Percentiles rank a stretch among this genome's conserved stretches.
phyloP scores from a whole-genome alignment of 2,113 vertebrate species.

The Phoxinus phoxinus region DNA sequence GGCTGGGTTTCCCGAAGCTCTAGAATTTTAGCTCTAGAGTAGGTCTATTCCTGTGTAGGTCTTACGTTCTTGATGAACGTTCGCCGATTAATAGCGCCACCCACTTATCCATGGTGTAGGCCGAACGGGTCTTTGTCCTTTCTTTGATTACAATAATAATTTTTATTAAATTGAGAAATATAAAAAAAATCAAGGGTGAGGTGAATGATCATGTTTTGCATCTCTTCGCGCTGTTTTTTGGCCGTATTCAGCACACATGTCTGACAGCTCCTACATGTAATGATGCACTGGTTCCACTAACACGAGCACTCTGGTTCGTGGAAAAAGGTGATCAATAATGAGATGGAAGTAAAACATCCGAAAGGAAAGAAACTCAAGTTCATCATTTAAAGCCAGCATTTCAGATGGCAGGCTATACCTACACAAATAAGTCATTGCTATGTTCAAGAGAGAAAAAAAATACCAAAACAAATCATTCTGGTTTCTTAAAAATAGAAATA shows the following conservation, averaged over 20 bases:
- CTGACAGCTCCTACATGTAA: not conserved
- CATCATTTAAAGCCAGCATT: not conserved
- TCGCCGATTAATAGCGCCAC: too few relatives aligned
- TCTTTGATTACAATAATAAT: not conserved
- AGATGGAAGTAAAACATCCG: not conserved
- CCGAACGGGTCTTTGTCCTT: too few relatives aligned
- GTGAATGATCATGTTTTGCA: not conserved
- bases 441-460: not conserved
- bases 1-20: too few relatives aligned
- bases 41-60: too few relatives aligned
- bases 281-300: not conserved
- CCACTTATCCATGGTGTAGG: too few relatives aligned
- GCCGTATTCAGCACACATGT: not conserved
- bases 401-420: not conserved
- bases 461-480: not conserved
- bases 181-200: not conserved
- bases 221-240: not conserved
- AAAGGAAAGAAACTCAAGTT: not conserved
- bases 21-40: too few relatives aligned
- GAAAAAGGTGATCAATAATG: not conserved
- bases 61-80: too few relatives aligned
- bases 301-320: not conserved
- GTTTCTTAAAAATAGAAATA: constrained; percentile 21
- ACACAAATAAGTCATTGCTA: not conserved
- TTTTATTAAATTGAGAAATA: not conserved